These are phyloP conservation scores for Cynopterus brachyotis DNA, from an alignment of 2,113 vertebrate species.

Conservation along the genomic window DNA sequence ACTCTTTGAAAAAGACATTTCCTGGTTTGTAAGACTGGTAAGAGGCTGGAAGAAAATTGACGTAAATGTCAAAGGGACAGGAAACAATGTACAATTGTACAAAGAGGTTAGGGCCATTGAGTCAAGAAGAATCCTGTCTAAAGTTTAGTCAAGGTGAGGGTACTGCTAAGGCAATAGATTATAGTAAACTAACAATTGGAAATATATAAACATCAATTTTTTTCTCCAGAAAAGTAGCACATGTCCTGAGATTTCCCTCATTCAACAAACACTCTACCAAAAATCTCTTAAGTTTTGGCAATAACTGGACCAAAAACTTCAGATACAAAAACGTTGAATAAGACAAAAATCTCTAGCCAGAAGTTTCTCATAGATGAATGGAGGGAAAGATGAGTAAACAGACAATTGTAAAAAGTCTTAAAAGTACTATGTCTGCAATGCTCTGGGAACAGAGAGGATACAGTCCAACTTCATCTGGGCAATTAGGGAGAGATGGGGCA, in stretches of 20 bases:
- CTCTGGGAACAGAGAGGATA: neutral
- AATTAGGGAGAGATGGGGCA: neutral
- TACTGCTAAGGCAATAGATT: neutral
- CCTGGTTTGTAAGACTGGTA: neutral
- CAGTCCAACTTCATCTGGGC: neutral
- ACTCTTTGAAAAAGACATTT: neutral
- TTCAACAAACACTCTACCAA: neutral
- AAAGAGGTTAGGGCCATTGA: neutral
- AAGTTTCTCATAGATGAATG: neutral
- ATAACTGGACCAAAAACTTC: neutral
- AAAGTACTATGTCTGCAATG: neutral
- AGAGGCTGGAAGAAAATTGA: neutral
- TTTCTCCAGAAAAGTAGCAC: neutral
- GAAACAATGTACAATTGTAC: neutral
- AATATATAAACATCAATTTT: neutral
- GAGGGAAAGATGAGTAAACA: neutral
- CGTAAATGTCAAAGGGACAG: neutral
- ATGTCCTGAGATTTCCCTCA: neutral
- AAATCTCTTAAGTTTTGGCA: neutral
- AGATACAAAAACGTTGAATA: neutral
- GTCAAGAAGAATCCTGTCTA: neutral
- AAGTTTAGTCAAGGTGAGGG: neutral
- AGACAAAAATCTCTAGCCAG: neutral
- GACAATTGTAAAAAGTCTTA: neutral
- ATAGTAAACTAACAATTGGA: no score